Base-by-base conservation (phyloP, 2,113 vertebrate genomes). In the Ammodytes marinus region DNA sequence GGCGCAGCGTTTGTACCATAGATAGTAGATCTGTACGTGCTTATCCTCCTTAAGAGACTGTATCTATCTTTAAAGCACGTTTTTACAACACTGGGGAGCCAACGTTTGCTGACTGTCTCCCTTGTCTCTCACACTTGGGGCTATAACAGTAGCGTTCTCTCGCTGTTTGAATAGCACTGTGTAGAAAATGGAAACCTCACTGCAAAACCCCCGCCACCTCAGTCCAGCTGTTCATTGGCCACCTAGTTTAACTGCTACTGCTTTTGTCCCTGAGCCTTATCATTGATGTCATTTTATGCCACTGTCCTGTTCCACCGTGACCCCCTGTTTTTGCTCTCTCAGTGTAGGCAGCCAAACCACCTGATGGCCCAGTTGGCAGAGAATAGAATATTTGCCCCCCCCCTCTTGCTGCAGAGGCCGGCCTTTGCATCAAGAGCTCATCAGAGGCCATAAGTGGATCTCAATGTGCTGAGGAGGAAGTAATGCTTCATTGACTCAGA, bases 231-330 rank as follows among this genome's bases (percentile, higher is more conserved):
- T 67, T 79, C 73, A 10, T 4, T 43, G 47, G 37, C 13, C 79
- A 86, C 83, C 87, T 90, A 84, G 27, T 27, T 77, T 83, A 80
- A 79, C 72, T 82, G 59, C 60, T 2, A 27, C 27, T 55, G 76
- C 67, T 49, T 71, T 70, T 80, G 70, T 79, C 79, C 37, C 0
- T 3, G 9, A 45, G 37, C 69, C 69, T 71, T 40, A 14, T 1
- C 9, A 37, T 2, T 63, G 55, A 67, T 55, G 77, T 49, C 27
- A 65, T 54, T 74, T 66, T 40, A 27, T n/a, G 8, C 74, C 45
- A 47, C 72, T 43, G 11, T 7, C 70, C 43, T 27, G 8, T 57
- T 77, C 73, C 60, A 63, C 27, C 19, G 47, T 49, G 58, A 58
- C 76, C 43, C 55, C 19, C 6, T 57, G 1, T 27, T 27, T 27